Base-by-base conservation (phyloP, 1,140 invertebrate species). In the Holotrichia oblita region DNA sequence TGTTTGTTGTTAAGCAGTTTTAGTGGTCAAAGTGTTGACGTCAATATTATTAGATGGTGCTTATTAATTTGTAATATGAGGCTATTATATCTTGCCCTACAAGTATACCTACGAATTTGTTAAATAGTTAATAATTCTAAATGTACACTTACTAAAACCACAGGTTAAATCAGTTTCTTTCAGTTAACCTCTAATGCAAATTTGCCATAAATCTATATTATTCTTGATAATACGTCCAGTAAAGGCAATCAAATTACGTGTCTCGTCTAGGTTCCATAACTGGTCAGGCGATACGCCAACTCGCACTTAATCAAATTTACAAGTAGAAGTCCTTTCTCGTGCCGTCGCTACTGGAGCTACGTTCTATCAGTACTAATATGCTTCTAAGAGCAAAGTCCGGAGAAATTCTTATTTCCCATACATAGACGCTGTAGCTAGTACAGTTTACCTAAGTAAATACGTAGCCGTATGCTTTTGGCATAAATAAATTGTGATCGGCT, bases 221-320 rank as follows among this genome's bases (percentile, higher is more conserved):
- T 55, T 17, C 14, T 55, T 17, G 48, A 17, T 55, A n/a, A 55
- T 17, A 55, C n/a, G 14, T 55, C 6, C 17, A n/a, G 12, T 17
- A 55, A 55, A 55, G 10, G 4, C 48, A 55, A 55, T n/a, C 42
- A 2, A 10, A 14, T 44, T 44, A 44, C 42, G 9, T 10, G 14
- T 12, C 14, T 12, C 14, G 17, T 4, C 14, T n/a, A 55, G 10
- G 14, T 3, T 55, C 12, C 48, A 55, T 55, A 55, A 55, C n/a
- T 17, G 48, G 48, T 55, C 48, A 55, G 17, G 48, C 48, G 1
- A 55, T 55, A 55, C 14, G 17, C 48, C 14, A 55, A n/a, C 48
- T 17, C 48, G 48, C n/a, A 17, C 2, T 55, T 55, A 55, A 55
- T 55, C 48, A 55, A 55, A 55, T 55, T 55, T 55, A 55, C 48